Conservation (phyloP, 2,888 invertebrate genomes). For the Poecilus cupreus region DNA sequence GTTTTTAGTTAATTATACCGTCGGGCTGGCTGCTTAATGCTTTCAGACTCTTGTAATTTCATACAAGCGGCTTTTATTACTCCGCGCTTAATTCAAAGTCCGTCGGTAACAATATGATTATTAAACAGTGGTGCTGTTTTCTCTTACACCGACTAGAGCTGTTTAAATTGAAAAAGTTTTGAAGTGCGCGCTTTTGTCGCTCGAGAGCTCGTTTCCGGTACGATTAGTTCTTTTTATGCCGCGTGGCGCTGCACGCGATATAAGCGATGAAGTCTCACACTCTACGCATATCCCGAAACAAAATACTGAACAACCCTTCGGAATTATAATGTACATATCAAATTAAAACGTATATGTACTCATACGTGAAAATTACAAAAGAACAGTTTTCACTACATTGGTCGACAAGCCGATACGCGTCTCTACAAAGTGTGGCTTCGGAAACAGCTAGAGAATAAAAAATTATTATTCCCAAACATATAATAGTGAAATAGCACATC, state of each 20-base stretch:
- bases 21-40: conserved; percentile 49
- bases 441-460: too few relatives aligned
- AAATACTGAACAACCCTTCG: too few relatives aligned
- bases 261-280: not conserved
- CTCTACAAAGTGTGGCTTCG: too few relatives aligned
- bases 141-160: not conserved
- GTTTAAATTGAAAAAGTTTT: conserved; percentile 37
- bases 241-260: conserved; percentile 31
- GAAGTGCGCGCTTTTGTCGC: conserved; percentile 36
- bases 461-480: too few relatives aligned
- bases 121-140: conserved; percentile 46
- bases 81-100: conserved; percentile 47
- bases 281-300: not conserved
- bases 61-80: conserved; percentile 57
- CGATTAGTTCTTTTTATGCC: conserved; percentile 29
- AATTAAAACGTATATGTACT: too few relatives aligned
- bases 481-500: too few relatives aligned
- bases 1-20: conserved; percentile 59
- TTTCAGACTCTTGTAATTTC: conserved; percentile 56
- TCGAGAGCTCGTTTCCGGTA: conserved; percentile 24
- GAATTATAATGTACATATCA: too few relatives aligned
- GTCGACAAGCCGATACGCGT: too few relatives aligned
- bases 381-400: too few relatives aligned
- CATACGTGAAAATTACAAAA: too few relatives aligned
- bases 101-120: conserved; percentile 46